These are phyloP conservation scores for Chiropotes sagulatus DNA, from an alignment of 2,797 vertebrate species.

Conservation along the genomic window DNA sequence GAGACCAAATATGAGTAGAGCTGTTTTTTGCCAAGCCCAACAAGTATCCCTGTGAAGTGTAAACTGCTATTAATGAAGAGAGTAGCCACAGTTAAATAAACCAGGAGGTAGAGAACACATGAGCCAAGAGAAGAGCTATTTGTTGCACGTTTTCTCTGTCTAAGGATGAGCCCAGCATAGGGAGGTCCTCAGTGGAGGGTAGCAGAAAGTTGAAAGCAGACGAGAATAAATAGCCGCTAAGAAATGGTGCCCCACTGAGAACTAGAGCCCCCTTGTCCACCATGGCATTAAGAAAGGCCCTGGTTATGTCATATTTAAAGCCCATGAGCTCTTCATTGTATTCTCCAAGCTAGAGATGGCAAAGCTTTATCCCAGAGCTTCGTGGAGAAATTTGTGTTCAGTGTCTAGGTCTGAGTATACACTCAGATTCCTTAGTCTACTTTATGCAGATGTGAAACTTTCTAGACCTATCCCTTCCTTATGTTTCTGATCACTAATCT, in stretches of 20 bases:
- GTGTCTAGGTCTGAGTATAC: not conserved
- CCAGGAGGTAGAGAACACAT: not conserved
- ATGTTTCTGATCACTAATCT: not conserved
- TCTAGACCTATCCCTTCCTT: not conserved
- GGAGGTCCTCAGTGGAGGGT: not conserved
- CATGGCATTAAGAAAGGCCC: not conserved
- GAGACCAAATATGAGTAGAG: not conserved
- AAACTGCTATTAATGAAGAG: slow-evolving; percentile 55
- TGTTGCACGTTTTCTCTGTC: not conserved
- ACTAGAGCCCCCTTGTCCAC: not conserved
- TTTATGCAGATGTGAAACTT: not conserved
- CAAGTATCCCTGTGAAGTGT: slow-evolving; percentile 40
- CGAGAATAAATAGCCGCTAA: not conserved
- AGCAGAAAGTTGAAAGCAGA: not conserved
- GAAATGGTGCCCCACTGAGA: not conserved
- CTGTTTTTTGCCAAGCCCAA: slow-evolving; percentile 48
- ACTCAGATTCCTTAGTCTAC: not conserved
- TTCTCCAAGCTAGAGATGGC: not conserved
- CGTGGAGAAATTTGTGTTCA: not conserved
- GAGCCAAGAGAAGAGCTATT: not conserved
- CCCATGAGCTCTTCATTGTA: not conserved
- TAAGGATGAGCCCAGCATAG: not conserved
- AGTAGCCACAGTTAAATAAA: slow-evolving; percentile 45
- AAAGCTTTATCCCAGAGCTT: not conserved
- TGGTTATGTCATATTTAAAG: not conserved